Evolutionary conservation across 2,797 vertebrate species (phyloP).

Genomic region (Cyprinodon diabolis): DNA sequence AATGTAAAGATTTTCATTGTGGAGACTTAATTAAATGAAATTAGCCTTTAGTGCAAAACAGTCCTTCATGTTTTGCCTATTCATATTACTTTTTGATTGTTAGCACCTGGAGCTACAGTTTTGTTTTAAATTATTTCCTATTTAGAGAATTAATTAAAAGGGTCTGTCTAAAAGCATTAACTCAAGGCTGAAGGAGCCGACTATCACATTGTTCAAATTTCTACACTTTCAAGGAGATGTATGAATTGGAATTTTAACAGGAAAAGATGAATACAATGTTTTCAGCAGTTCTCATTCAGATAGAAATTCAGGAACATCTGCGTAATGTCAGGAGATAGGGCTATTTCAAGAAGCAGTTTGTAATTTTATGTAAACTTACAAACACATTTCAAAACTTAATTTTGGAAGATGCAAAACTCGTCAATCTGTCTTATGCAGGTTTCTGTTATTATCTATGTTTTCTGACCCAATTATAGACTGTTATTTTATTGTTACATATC

Average conservation of each 20-base stretch:
- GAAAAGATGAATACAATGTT: background rate
- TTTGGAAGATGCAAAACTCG: conserved; percentile 30
- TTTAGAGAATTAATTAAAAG: background rate
- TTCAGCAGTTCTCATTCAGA: background rate
- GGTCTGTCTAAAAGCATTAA: background rate
- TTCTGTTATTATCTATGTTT: conserved; percentile 14
- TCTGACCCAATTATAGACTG: background rate
- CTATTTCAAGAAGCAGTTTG: conserved; percentile 46
- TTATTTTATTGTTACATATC: background rate
- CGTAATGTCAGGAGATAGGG: conserved; percentile 14
- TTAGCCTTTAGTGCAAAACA: background rate
- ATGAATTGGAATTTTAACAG: background rate
- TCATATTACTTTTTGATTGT: background rate
- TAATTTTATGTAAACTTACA: conserved; percentile 11
- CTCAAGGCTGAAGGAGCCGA: background rate
- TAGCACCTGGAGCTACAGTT: background rate
- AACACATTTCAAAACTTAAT: conserved; percentile 15
- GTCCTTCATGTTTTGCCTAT: background rate
- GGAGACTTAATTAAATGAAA: background rate
- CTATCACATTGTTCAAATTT: background rate
- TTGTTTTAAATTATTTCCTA: background rate
- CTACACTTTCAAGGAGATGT: background rate
- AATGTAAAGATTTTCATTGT: background rate
- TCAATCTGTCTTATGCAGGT: conserved; percentile 10
- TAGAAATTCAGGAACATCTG: background rate